Evolutionary conservation across 2,113 vertebrate genomes (phyloP).

Genomic region (Neotoma lepida): DNA sequence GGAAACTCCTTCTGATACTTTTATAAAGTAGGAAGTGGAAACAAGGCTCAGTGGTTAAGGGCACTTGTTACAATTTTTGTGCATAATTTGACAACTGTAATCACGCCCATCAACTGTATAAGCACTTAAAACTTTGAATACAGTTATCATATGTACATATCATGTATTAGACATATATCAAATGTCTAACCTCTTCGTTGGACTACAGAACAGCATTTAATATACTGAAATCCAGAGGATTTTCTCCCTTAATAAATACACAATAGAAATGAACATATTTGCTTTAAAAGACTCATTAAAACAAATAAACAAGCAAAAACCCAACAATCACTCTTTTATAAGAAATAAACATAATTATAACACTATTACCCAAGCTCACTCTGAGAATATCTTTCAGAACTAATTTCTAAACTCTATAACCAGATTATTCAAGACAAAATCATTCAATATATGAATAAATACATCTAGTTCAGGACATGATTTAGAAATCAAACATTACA

Average conservation of each 20-base stretch:
- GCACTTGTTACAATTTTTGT: not conserved
- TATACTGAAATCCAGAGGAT: slow-evolving; percentile 62
- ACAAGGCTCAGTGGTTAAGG: not conserved
- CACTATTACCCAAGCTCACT: slow-evolving; percentile 3
- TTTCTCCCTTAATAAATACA: slow-evolving; percentile 45
- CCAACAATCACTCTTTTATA: not conserved
- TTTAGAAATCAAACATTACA: slow-evolving; percentile 49
- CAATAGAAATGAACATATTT: slow-evolving; percentile 18
- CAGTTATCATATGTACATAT: not conserved
- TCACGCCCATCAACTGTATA: not conserved
- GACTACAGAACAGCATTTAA: slow-evolving; percentile 52
- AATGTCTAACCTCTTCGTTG: not conserved
- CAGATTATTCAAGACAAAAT: slow-evolving; percentile 30
- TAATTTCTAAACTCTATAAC: not conserved
- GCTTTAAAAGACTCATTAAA: slow-evolving; percentile 33
- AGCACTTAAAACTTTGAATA: slow-evolving; percentile 15
- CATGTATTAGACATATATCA: not conserved
- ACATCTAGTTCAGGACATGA: not conserved
- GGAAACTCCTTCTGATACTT: not conserved
- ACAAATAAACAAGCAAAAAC: not conserved
- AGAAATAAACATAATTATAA: not conserved
- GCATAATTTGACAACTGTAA: not conserved
- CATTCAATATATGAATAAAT: slow-evolving; percentile 22
- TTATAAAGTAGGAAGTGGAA: not conserved
- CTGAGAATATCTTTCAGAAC: not conserved